Conservation (phyloP, 2,113 vertebrate species). For the Ovis canadensis region DNA sequence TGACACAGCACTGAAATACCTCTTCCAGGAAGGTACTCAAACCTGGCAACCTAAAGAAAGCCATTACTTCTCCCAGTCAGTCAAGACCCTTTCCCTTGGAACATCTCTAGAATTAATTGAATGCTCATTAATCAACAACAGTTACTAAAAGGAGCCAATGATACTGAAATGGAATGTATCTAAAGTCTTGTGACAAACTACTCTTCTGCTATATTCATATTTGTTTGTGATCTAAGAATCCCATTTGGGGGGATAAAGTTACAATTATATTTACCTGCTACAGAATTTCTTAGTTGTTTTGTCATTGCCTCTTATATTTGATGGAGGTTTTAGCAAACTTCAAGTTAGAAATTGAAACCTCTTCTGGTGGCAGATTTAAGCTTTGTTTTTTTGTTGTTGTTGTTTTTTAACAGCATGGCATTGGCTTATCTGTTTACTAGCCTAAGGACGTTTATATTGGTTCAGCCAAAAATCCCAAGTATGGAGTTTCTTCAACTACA, state of each 20-base stretch:
- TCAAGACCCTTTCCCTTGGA: background rate
- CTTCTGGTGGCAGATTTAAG: background rate
- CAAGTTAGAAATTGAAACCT: background rate
- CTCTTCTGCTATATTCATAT: background rate
- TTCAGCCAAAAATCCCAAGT: conserved; percentile 13
- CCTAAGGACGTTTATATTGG: background rate
- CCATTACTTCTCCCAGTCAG: background rate
- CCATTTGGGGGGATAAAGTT: background rate
- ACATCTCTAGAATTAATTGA: background rate
- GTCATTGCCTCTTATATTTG: background rate
- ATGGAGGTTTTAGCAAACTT: background rate
- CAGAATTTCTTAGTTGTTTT: background rate
- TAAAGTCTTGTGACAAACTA: background rate
- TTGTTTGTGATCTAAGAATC: background rate
- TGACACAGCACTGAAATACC: background rate
- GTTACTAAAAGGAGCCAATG: background rate
- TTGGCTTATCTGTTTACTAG: background rate
- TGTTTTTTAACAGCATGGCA: background rate
- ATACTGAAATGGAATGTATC: background rate
- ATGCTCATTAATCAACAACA: background rate
- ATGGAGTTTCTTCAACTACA: background rate
- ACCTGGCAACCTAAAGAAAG: background rate
- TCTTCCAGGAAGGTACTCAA: background rate
- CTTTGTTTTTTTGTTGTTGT: background rate
- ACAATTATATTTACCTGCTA: background rate